A percentile compares a stretch with the other conserved stretches of the same genome.
phyloP scores from a whole-genome alignment of 2,888 invertebrate species.

The Dasysyrphus tricinctus region DNA sequence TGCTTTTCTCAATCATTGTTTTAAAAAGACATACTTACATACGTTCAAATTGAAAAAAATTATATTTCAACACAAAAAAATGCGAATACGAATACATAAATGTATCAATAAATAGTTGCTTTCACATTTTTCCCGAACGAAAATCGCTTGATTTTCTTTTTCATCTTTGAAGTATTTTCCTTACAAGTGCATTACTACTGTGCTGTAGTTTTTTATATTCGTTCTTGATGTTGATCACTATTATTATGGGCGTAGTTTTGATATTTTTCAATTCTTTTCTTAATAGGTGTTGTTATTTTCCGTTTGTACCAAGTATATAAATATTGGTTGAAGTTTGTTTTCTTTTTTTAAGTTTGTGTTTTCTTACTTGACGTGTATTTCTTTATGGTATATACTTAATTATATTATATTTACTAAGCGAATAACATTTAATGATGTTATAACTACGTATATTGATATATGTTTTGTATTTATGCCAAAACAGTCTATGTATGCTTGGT shows the following conservation, averaged over 20 bases:
- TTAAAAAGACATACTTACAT: not conserved
- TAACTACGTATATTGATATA: constrained; percentile 60
- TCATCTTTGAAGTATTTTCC: constrained; percentile 21
- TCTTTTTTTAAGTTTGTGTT: constrained; percentile 36
- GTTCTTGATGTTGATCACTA: constrained; percentile 66
- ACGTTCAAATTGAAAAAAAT: not conserved
- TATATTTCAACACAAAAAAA: constrained; percentile 12
- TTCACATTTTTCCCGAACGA: constrained; percentile 55
- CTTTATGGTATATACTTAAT: constrained; percentile 54
- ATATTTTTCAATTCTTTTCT: constrained; percentile 15
- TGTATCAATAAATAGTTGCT: not conserved
- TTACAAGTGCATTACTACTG: constrained; percentile 65
- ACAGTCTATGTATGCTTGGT: constrained; percentile 45
- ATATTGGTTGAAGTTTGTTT: constrained; percentile 62
- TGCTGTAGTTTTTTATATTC: constrained; percentile 54
- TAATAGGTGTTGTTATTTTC: constrained; percentile 39
- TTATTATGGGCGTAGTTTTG: constrained; percentile 44
- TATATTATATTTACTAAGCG: constrained; percentile 65
- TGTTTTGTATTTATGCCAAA: constrained; percentile 46
- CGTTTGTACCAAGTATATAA: constrained; percentile 35
- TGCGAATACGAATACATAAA: not conserved
- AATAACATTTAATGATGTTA: constrained; percentile 72
- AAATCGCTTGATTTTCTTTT: constrained; percentile 29
- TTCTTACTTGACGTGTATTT: constrained; percentile 71
- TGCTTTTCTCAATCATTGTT: not conserved